Percentiles rank a stretch among this genome's conserved stretches.
Evolutionary conservation across 1,140 invertebrate genomes (phyloP).

Genomic region (Andrena cerasifolii): DNA sequence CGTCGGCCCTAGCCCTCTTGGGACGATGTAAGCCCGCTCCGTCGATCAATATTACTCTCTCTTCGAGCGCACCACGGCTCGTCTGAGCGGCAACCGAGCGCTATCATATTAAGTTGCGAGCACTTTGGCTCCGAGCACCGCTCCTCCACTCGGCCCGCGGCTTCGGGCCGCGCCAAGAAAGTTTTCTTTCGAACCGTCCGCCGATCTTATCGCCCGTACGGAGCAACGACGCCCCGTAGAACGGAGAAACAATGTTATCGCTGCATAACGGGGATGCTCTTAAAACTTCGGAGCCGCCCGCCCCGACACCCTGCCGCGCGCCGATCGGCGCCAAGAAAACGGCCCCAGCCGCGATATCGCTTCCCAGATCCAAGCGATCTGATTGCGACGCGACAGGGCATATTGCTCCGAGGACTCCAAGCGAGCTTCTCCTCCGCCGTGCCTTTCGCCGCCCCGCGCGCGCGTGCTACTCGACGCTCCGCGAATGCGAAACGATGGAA

Average conservation of each 20-base stretch:
- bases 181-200: slow-evolving; percentile 36
- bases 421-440: background rate
- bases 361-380: background rate
- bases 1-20: slow-evolving; percentile 48
- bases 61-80: slow-evolving; percentile 66
- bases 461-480: no score
- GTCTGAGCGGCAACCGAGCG: slow-evolving; percentile 69
- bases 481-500: no score
- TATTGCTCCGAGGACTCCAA: background rate
- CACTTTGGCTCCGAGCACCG: slow-evolving; percentile 42
- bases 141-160: background rate
- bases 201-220: slow-evolving; percentile 34
- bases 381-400: background rate
- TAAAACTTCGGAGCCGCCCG: slow-evolving; percentile 33
- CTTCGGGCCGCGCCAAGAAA: slow-evolving; percentile 29
- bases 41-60: slow-evolving; percentile 73
- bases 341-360: background rate
- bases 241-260: slow-evolving; percentile 59
- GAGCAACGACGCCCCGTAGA: background rate
- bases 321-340: slow-evolving; percentile 28
- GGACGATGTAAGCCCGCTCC: slow-evolving; percentile 66
- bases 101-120: slow-evolving; percentile 69
- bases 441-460: background rate
- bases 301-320: no score
- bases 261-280: slow-evolving; percentile 25